phyloP scores from a whole-genome alignment of 2,888 invertebrate genomes.

The Catocala nupta region DNA sequence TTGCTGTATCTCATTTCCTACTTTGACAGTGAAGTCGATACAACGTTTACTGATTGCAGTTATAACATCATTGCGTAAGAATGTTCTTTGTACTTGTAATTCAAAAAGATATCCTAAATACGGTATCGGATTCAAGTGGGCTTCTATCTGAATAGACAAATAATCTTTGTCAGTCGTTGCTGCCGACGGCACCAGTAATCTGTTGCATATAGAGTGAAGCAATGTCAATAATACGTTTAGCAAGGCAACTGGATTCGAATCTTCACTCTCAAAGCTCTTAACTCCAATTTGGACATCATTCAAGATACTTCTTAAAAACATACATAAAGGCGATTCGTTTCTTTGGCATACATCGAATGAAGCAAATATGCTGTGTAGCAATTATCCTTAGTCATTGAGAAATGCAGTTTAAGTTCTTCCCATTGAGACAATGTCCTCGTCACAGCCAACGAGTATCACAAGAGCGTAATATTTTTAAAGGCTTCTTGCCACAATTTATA shows the following conservation, averaged over 20 bases:
- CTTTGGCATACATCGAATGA: constrained; percentile 14
- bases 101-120: constrained; percentile 21
- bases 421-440: constrained; percentile 27
- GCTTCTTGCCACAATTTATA: no score
- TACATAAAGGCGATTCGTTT: constrained; percentile 15
- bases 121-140: constrained; percentile 28
- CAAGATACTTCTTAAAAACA: constrained; percentile 11
- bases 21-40: constrained; percentile 14
- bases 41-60: neutral
- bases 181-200: constrained; percentile 32
- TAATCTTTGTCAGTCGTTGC: constrained; percentile 16
- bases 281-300: constrained; percentile 22
- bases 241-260: constrained; percentile 20
- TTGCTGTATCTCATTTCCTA: constrained; percentile 22
- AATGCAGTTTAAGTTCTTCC: constrained; percentile 33
- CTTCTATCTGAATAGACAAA: constrained; percentile 18
- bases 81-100: constrained; percentile 10
- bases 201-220: constrained; percentile 42
- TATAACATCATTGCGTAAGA: constrained; percentile 8
- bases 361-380: constrained; percentile 26
- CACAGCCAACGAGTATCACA: constrained; percentile 32
- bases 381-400: constrained; percentile 19
- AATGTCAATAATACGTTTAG: constrained; percentile 33
- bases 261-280: constrained; percentile 24
- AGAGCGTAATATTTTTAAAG: neutral